These are phyloP conservation scores for Morone chrysops DNA, from an alignment of 2,113 vertebrate genomes.

Conservation along the genomic window DNA sequence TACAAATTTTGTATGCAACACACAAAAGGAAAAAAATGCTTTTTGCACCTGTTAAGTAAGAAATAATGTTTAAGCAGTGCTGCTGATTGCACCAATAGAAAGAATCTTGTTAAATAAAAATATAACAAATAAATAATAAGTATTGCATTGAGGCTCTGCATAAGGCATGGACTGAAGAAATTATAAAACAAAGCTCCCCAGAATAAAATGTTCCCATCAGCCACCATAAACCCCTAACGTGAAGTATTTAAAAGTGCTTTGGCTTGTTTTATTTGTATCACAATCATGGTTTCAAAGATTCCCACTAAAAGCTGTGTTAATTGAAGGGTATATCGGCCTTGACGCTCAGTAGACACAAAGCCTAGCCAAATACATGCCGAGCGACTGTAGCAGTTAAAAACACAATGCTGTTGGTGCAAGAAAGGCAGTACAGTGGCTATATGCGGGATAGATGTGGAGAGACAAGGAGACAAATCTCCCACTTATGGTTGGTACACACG, in stretches of 20 bases:
- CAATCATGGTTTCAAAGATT: conserved; percentile 77
- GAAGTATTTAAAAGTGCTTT: conserved; percentile 71
- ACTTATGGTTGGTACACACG: conserved; percentile 77
- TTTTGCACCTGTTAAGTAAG: conserved; percentile 11
- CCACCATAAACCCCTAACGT: conserved; percentile 54
- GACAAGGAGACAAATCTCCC: conserved; percentile 75
- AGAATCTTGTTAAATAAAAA: conserved; percentile 9
- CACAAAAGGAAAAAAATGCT: background rate
- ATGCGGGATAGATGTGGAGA: conserved; percentile 66
- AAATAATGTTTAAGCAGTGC: background rate
- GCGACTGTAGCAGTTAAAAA: conserved; percentile 72
- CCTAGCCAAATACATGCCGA: conserved; percentile 75
- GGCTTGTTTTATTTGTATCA: conserved; percentile 79
- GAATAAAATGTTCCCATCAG: conserved; percentile 52
- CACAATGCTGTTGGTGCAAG: conserved; percentile 76
- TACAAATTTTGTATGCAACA: background rate
- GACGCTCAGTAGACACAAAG: conserved; percentile 78
- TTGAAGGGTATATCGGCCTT: conserved; percentile 75
- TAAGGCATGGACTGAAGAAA: conserved; percentile 2
- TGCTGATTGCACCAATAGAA: conserved; percentile 13
- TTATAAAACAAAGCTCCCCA: conserved; percentile 20
- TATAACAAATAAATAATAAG: background rate
- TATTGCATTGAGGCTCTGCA: background rate
- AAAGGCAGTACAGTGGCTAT: conserved; percentile 56
- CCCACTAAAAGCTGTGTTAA: conserved; percentile 81